These are phyloP conservation scores for Nemapogon koenigi DNA, from an alignment of 2,888 invertebrate species.

Conservation along the genomic window DNA sequence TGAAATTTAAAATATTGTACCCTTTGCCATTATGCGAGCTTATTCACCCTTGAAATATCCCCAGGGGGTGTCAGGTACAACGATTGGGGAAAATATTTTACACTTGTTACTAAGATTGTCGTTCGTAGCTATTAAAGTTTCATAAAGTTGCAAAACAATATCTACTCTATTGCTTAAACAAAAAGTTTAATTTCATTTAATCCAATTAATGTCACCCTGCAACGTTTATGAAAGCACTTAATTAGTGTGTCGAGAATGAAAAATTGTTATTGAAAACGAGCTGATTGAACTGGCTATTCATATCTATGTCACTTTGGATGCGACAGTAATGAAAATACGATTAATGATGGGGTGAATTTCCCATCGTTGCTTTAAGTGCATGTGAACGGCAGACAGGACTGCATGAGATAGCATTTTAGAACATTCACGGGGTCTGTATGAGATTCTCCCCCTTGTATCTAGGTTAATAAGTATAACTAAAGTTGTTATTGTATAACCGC, in stretches of 20 bases:
- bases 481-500: no score
- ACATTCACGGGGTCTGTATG: no score
- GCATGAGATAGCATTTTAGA: no score
- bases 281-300: slow-evolving; percentile 60
- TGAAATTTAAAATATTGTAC: slow-evolving; percentile 67
- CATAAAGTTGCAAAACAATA: background rate
- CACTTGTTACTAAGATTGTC: slow-evolving; percentile 64
- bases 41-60: slow-evolving; percentile 68
- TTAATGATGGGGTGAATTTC: slow-evolving; percentile 47
- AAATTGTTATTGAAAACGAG: slow-evolving; percentile 63
- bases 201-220: slow-evolving; percentile 19
- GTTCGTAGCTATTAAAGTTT: slow-evolving; percentile 37
- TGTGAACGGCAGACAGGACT: no score
- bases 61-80: slow-evolving; percentile 61
- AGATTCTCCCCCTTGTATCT: no score
- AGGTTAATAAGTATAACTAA: no score
- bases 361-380: no score
- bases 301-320: slow-evolving; percentile 61
- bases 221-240: slow-evolving; percentile 61
- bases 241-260: slow-evolving; percentile 63
- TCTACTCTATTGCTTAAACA: slow-evolving; percentile 15
- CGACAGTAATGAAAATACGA: slow-evolving; percentile 50
- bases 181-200: slow-evolving; percentile 29
- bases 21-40: slow-evolving; percentile 66
- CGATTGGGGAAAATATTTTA: slow-evolving; percentile 65